Percentiles rank a stretch among this genome's conserved stretches.
phyloP scores from a whole-genome alignment of 2,797 vertebrate species.

The Lophius americanus region DNA sequence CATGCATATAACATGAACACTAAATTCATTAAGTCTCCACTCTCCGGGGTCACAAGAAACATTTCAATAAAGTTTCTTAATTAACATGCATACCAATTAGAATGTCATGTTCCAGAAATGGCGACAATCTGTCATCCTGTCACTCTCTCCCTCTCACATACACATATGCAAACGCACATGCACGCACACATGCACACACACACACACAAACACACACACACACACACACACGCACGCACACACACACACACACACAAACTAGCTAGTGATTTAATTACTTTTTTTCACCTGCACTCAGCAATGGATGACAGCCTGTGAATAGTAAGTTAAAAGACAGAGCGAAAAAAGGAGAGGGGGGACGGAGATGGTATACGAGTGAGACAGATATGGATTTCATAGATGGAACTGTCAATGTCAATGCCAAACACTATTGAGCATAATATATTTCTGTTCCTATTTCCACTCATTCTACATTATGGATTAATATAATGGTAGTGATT shows the following conservation, averaged over 20 bases:
- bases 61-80: conserved; percentile 85
- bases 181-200: conserved; percentile 23
- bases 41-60: conserved; percentile 77
- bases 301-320: conserved; percentile 69
- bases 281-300: conserved; percentile 77
- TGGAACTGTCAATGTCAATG: conserved; percentile 65
- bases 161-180: background rate
- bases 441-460: conserved; percentile 49
- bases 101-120: conserved; percentile 86
- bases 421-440: conserved; percentile 47
- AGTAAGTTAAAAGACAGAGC: conserved; percentile 65
- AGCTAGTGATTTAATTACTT: conserved; percentile 71
- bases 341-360: conserved; percentile 40
- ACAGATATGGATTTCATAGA: conserved; percentile 59
- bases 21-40: conserved; percentile 73
- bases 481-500: conserved; percentile 31
- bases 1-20: conserved; percentile 35
- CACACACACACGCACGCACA: conserved; percentile 21
- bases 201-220: conserved; percentile 17
- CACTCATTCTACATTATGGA: conserved; percentile 50
- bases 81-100: conserved; percentile 85
- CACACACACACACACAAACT: conserved; percentile 16
- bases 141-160: conserved; percentile 52
- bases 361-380: conserved; percentile 27
- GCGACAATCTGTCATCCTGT: conserved; percentile 87